Base-by-base conservation (phyloP, 1,140 invertebrate species). In the Patella vulgata region DNA sequence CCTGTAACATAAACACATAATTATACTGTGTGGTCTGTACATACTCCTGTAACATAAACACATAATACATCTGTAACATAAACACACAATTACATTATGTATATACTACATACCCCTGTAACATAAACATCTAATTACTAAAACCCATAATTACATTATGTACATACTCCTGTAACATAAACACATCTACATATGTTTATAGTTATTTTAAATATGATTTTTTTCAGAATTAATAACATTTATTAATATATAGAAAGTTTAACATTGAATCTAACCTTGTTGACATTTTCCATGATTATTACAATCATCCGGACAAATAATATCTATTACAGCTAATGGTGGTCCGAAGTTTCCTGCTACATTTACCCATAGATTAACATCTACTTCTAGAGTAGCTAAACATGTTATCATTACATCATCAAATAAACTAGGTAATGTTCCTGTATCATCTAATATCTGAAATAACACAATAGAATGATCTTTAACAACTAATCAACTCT, bases 381-480 rank as follows among this genome's bases (percentile, higher is more conserved):
- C 64, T 14, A 64, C 55, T n/a, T 66, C 61, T n/a, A 70, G 27
- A 21, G 68, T 62, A 12, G 65, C 44, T 12, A 62, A 19, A 44
- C 71, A 74, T 3, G 47, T 21, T 9, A 61, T 48, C 30, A 43
- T 31, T 3, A 76, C 48, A 44, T 66, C 62, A 17, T 68, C 40
- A 17, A 69, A 21, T 11, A 54, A n/a, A n/a, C n/a, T n/a, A 51
- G 50, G 55, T 68, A 2, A 39, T 31, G 12, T 53, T 55, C 62
- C 60, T 70, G 6, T 40, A 50, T 70, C 66, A 61, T 74, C 74
- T 39, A 68, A 64, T 1, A 74, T 56, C 74, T 76, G 52, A 12
- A 40, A 43, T 50, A 39, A 30, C 46, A 33, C 28, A 21, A 46
- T 21, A 46, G 44, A 19, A 21, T n/a, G n/a, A n/a, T n/a, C n/a